Evolutionary conservation across 1,140 invertebrate species (phyloP).

Genomic region (Conus ventricosus): DNA sequence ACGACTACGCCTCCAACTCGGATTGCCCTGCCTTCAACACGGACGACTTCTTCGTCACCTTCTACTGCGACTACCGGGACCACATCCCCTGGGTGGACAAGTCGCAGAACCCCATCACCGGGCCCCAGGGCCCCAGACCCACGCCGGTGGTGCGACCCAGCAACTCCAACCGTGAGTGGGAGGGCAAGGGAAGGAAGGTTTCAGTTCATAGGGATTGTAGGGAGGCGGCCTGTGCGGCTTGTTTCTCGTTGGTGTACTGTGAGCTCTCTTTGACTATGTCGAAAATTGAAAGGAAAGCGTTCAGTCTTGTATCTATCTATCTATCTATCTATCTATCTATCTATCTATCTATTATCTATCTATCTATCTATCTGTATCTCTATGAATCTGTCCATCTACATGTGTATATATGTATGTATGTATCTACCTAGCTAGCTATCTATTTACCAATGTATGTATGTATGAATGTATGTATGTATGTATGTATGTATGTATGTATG

Average conservation of each 20-base stretch:
- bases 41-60: conserved; percentile 59
- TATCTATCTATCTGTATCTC: too few relatives aligned
- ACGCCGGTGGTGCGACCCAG: not conserved
- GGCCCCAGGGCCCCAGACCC: not conserved
- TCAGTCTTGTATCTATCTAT: not conserved
- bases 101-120: not conserved
- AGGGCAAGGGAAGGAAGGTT: not conserved
- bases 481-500: not conserved
- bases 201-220: too few relatives aligned
- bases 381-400: too few relatives aligned
- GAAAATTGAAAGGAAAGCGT: too few relatives aligned
- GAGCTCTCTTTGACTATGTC: too few relatives aligned
- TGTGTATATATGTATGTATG: not conserved
- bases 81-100: conserved; percentile 58
- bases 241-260: not conserved
- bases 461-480: not conserved
- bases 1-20: conserved; percentile 54
- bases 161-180: not conserved
- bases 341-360: too few relatives aligned
- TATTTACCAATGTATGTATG: not conserved
- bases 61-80: conserved; percentile 66
- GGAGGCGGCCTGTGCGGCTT: not conserved
- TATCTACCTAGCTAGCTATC: too few relatives aligned
- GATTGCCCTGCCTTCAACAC: conserved; percentile 56
- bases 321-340: too few relatives aligned